Percentiles rank a stretch among this genome's conserved stretches.
These are phyloP conservation scores for Aphidius colemani DNA, from an alignment of 2,888 invertebrate genomes.

Conservation along the genomic window DNA sequence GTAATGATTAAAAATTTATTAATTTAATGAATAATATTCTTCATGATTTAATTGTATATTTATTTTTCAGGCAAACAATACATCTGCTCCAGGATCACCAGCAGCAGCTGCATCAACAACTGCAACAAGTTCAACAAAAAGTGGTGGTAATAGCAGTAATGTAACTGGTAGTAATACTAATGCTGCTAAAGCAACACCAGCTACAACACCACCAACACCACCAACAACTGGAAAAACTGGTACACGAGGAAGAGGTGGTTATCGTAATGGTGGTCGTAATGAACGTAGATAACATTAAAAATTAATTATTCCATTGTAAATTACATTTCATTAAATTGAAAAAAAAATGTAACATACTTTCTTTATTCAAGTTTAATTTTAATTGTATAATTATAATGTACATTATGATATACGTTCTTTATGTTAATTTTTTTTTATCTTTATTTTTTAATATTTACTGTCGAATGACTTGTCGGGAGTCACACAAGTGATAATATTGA, in stretches of 20 bases:
- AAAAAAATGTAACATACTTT: too few species aligned
- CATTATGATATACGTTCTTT: background rate
- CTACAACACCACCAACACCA: constrained; percentile 43
- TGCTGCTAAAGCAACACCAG: too few species aligned
- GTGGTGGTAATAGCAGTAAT: constrained; percentile 42
- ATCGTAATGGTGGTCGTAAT: constrained; percentile 53
- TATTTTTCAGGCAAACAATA: constrained; percentile 45
- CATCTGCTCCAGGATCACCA: constrained; percentile 36
- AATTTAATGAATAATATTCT: constrained; percentile 14
- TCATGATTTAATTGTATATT: constrained; percentile 7
- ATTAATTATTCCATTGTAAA: constrained; percentile 34
- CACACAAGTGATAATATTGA: too few species aligned
- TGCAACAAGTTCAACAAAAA: constrained; percentile 42
- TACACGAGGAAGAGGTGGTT: constrained; percentile 52
- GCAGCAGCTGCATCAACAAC: constrained; percentile 28
- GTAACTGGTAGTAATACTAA: constrained; percentile 36
- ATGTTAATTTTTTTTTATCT: background rate
- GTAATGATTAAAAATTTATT: constrained; percentile 33
- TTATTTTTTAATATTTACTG: background rate
- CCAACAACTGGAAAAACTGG: constrained; percentile 49
- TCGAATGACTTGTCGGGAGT: background rate
- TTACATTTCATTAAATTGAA: background rate
- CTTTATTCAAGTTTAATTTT: too few species aligned
- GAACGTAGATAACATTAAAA: constrained; percentile 56
- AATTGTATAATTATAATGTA: too few species aligned